A percentile compares a stretch with the other conserved stretches of the same genome.
Evolutionary conservation across 1,140 invertebrate genomes (phyloP).

Genomic region (Lethrus apterus): DNA sequence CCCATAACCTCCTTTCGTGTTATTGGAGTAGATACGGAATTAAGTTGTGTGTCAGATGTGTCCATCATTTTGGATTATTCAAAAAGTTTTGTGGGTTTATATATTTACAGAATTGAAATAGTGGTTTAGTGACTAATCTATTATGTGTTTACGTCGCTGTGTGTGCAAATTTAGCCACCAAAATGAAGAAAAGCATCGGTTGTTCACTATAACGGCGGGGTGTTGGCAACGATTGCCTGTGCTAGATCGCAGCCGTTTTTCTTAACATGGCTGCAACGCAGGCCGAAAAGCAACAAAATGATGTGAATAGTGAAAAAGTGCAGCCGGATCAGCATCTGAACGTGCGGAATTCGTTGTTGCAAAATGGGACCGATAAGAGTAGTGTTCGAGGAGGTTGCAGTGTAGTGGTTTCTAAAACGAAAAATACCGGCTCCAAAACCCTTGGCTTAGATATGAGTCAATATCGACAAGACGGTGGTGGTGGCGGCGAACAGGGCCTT

Average conservation of each 20-base stretch:
- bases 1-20: constrained; percentile 61
- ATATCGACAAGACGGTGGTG: constrained; percentile 38
- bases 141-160: constrained; percentile 43
- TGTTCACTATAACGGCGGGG: constrained; percentile 41
- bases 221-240: constrained; percentile 46
- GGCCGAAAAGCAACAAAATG: constrained; percentile 55
- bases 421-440: constrained; percentile 38
- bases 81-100: constrained; percentile 39
- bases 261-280: constrained; percentile 60
- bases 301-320: constrained; percentile 53
- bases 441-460: constrained; percentile 40
- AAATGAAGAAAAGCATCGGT: constrained; percentile 43
- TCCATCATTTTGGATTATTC: constrained; percentile 52
- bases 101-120: constrained; percentile 36
- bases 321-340: constrained; percentile 52
- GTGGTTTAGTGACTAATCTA: constrained; percentile 47
- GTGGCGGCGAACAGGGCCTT: constrained; percentile 22
- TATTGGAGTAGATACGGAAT: constrained; percentile 59
- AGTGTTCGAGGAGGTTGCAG: constrained; percentile 34
- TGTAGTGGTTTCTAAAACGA: constrained; percentile 34
- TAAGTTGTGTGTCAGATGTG: constrained; percentile 56
- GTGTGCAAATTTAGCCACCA: constrained; percentile 34
- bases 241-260: constrained; percentile 41
- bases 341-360: constrained; percentile 51
- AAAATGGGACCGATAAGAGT: constrained; percentile 49